These are phyloP conservation scores for Globodera rostochiensis DNA, from an alignment of 1,140 invertebrate species.

Conservation along the genomic window DNA sequence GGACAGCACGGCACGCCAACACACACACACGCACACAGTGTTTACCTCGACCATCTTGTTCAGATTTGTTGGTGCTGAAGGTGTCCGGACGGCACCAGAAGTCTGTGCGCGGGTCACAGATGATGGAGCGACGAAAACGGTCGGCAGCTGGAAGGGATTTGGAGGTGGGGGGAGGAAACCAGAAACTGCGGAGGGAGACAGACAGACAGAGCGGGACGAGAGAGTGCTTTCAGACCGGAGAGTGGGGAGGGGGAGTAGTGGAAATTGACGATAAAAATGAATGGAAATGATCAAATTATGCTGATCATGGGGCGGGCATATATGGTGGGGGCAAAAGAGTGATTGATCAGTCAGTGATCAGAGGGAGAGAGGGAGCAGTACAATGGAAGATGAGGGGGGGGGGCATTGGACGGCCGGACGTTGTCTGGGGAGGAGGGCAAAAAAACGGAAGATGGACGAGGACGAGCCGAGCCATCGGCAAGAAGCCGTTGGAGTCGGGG, in stretches of 20 bases:
- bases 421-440: neutral
- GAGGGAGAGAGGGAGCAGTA: neutral
- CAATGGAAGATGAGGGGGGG: constrained; percentile 16
- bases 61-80: constrained; percentile 35
- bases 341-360: neutral
- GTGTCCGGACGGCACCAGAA: constrained; percentile 59
- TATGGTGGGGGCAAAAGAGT: neutral
- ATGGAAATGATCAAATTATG: neutral
- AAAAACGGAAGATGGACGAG: neutral
- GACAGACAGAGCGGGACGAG: neutral
- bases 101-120: constrained; percentile 63
- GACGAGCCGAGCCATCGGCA: too few relatives aligned
- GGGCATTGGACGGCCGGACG: neutral
- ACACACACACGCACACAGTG: constrained; percentile 40
- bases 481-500: too few relatives aligned
- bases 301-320: neutral
- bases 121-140: constrained; percentile 40
- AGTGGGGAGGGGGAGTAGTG: constrained; percentile 6
- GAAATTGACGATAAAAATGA: neutral
- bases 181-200: constrained; percentile 7
- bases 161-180: neutral
- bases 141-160: neutral
- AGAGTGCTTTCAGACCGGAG: neutral
- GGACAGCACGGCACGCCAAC: constrained; percentile 33
- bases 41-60: constrained; percentile 42